Evolutionary conservation across 2,113 vertebrate genomes (phyloP).

Genomic region (Pandion haliaetus): DNA sequence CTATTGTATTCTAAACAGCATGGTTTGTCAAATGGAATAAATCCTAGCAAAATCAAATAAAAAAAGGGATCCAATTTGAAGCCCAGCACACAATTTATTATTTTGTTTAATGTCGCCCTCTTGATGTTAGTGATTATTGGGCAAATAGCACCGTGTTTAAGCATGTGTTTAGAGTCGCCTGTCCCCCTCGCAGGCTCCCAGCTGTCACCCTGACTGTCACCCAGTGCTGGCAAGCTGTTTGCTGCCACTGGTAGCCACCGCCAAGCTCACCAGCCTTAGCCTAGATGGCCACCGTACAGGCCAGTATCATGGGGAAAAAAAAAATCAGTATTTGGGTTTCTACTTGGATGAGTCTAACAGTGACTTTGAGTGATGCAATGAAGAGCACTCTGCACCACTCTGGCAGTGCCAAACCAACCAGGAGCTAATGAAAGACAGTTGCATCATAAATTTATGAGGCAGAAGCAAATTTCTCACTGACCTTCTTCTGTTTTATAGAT

Average conservation of each 20-base stretch:
- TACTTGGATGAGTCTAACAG: background rate
- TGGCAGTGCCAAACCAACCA: background rate
- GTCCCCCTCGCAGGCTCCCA: background rate
- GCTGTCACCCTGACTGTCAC: background rate
- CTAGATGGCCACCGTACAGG: rapidly evolving
- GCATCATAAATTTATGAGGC: background rate
- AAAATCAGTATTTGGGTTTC: background rate
- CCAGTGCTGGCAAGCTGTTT: background rate
- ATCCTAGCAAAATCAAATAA: slow-evolving; percentile 73
- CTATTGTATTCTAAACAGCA: slow-evolving; percentile 93
- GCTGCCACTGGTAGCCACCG: background rate
- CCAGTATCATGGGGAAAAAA: background rate
- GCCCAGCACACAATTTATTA: slow-evolving; percentile 62
- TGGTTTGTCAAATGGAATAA: slow-evolving; percentile 90
- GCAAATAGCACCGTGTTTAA: slow-evolving; percentile 38
- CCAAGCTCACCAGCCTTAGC: background rate
- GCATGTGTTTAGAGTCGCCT: slow-evolving; percentile 60
- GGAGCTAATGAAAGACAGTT: background rate
- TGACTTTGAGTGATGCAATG: background rate
- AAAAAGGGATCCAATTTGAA: slow-evolving; percentile 46
- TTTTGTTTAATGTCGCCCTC: slow-evolving; percentile 53
- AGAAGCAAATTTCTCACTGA: background rate
- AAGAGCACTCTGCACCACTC: background rate
- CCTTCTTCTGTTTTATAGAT: background rate
- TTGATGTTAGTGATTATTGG: slow-evolving; percentile 54